These are phyloP conservation scores for Selenia dentaria DNA, from an alignment of 2,888 invertebrate genomes.

Conservation along the genomic window DNA sequence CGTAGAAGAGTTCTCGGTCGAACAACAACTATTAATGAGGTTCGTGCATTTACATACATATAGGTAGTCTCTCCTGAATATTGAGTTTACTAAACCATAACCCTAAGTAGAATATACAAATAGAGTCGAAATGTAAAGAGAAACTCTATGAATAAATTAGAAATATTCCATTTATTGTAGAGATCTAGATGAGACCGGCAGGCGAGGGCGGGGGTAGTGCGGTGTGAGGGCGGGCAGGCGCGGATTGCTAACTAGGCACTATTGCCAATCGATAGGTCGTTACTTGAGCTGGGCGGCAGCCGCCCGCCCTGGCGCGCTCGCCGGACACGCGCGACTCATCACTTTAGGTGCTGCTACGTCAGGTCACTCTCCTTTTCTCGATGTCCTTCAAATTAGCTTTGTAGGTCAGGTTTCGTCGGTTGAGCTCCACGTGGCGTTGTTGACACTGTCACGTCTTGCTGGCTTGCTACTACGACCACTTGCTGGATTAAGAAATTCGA, in stretches of 20 bases:
- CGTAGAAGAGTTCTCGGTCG: too few relatives aligned
- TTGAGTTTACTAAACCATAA: too few relatives aligned
- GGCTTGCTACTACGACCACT: conserved; percentile 42
- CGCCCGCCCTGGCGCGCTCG: conserved; percentile 51
- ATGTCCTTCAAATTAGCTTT: conserved; percentile 85
- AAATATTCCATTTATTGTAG: conserved; percentile 40
- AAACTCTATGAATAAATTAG: conserved; percentile 51
- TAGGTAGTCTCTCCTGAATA: too few relatives aligned
- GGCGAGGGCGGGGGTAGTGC: conserved; percentile 33
- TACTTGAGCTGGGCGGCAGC: conserved; percentile 63
- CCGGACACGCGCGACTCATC: conserved; percentile 80
- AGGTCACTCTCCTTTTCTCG: conserved; percentile 85
- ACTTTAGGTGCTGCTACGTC: conserved; percentile 79
- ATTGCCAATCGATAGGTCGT: conserved; percentile 84
- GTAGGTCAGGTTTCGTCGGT: conserved; percentile 82
- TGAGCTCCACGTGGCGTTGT: conserved; percentile 78
- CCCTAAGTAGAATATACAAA: conserved; percentile 17
- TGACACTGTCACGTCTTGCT: conserved; percentile 52
- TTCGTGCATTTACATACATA: too few relatives aligned
- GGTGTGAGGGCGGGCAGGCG: conserved; percentile 44
- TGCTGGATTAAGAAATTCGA: conserved; percentile 37
- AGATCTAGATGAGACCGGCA: conserved; percentile 47
- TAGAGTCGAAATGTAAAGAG: conserved; percentile 31
- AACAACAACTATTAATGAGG: too few relatives aligned
- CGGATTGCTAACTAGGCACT: conserved; percentile 81